Base-by-base conservation (phyloP, 2,797 vertebrate species). In the Tokudaia muenninki region DNA sequence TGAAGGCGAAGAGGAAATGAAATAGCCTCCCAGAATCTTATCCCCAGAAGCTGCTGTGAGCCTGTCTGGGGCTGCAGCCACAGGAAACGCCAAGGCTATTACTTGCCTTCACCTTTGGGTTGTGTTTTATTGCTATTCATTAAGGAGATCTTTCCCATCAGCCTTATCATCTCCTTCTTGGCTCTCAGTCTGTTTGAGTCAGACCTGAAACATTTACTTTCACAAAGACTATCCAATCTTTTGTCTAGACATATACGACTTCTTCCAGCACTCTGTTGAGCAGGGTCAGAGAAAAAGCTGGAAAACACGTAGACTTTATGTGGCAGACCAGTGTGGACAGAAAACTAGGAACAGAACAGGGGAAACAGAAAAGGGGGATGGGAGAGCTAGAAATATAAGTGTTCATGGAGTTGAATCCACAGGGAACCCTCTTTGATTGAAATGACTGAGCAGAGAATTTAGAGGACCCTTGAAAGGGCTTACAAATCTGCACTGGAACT, bases 191-290 rank as follows among this genome's bases (percentile, higher is more conserved):
- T 95, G 74, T 63, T 97, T 98, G 84, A 44, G 94, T 97, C 95
- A 98, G 95, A 97, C 4, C 22, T 95, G 94, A 83, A 96, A 90
- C 79, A 88, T 74, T 97, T 91, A 87, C 94, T 98, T 97, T 97
- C 93, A 75, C 80, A 94, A 97, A 97, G 91, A 77, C 55, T 98
- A 96, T 90, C 44, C 83, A 93, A 86, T 97, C 97, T 97, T 97
- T 97, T 89, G 93, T 97, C 96, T 98, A 98, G 97, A 98, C 90
- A 24, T 77, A 82, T 90, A 19, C 95, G 93, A 96, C 94, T 98
- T 96, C 95, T 97, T 95, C 77, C 77, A 96, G 97, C 95, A 24
- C 89, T 96, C 78, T 92, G 26, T 65, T 97, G 84, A 96, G 90
- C 88, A 89, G 75, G 84, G 95, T 96, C 94, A 96, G 75, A 37